Evolutionary conservation across 2,797 vertebrate species (phyloP).

Genomic region (Sciurus vulgaris): DNA sequence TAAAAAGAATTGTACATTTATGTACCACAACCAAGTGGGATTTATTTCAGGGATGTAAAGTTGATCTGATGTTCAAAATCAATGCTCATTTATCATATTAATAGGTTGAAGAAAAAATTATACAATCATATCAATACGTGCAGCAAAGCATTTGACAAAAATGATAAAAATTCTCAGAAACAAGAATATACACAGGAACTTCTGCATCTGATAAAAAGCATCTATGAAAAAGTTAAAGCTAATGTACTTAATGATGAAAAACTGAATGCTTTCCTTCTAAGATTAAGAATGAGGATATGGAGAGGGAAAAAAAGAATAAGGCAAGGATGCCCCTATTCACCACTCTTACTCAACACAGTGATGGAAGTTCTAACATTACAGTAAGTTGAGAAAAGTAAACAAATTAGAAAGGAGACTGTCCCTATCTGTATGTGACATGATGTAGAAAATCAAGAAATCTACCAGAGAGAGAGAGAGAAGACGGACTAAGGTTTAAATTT

Average conservation of each 20-base stretch:
- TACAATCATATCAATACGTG: background rate
- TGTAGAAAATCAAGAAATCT: background rate
- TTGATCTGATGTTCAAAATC: background rate
- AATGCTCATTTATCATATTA: background rate
- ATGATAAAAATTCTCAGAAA: slow-evolving; percentile 47
- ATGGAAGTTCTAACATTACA: background rate
- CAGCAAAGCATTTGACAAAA: slow-evolving; percentile 44
- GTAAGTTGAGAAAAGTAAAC: slow-evolving; percentile 28
- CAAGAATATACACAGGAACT: background rate
- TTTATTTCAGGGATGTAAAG: background rate
- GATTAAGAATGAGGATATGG: background rate
- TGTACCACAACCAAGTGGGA: background rate
- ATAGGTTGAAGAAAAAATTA: slow-evolving; percentile 1
- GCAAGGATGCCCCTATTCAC: background rate
- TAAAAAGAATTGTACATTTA: slow-evolving; percentile 19
- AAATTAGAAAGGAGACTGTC: slow-evolving; percentile 28
- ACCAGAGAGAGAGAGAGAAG: background rate
- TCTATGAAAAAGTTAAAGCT: background rate
- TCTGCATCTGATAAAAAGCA: background rate
- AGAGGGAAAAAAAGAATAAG: background rate
- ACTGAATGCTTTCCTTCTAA: background rate
- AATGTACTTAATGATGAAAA: slow-evolving; percentile 8
- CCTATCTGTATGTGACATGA: background rate
- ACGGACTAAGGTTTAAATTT: background rate
- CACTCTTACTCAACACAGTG: background rate